Percentiles rank a stretch among this genome's conserved stretches.
Evolutionary conservation across 2,797 vertebrate genomes (phyloP).

Genomic region (Hyperoplus immaculatus): DNA sequence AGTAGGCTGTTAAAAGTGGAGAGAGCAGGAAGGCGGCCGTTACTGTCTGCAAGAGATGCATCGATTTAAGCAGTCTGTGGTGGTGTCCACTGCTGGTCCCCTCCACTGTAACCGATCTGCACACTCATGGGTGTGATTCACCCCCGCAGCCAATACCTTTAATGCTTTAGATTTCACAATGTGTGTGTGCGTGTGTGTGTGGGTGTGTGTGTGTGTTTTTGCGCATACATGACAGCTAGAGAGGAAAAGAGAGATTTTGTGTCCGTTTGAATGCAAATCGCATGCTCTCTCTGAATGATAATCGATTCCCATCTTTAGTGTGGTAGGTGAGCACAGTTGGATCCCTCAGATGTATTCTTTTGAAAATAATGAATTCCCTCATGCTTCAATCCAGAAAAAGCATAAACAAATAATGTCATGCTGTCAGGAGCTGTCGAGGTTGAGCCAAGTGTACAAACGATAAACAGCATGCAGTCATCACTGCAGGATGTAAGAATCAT

Average conservation of each 20-base stretch:
- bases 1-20: slow-evolving; percentile 25
- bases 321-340: neutral
- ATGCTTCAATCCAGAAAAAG: slow-evolving; percentile 4
- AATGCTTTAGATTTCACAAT: slow-evolving; percentile 47
- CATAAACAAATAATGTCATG: neutral
- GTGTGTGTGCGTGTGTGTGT: slow-evolving; percentile 6
- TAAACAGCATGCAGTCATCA: slow-evolving; percentile 2
- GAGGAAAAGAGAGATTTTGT: neutral
- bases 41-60: slow-evolving; percentile 49
- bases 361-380: neutral
- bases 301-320: slow-evolving; percentile 26
- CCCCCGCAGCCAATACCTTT: slow-evolving; percentile 38
- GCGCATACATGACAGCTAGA: slow-evolving; percentile 8
- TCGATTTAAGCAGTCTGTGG: slow-evolving; percentile 59
- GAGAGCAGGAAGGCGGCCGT: slow-evolving; percentile 34
- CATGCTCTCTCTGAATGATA: slow-evolving; percentile 29
- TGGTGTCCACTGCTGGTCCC: slow-evolving; percentile 32
- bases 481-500: neutral
- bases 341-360: slow-evolving; percentile 1
- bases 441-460: neutral
- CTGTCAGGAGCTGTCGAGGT: neutral
- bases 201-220: slow-evolving; percentile 22
- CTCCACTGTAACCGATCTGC: slow-evolving; percentile 52
- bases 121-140: slow-evolving; percentile 53
- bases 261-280: slow-evolving; percentile 15